Conservation (phyloP, 2,113 vertebrate species). For the Cepphus grylle region DNA sequence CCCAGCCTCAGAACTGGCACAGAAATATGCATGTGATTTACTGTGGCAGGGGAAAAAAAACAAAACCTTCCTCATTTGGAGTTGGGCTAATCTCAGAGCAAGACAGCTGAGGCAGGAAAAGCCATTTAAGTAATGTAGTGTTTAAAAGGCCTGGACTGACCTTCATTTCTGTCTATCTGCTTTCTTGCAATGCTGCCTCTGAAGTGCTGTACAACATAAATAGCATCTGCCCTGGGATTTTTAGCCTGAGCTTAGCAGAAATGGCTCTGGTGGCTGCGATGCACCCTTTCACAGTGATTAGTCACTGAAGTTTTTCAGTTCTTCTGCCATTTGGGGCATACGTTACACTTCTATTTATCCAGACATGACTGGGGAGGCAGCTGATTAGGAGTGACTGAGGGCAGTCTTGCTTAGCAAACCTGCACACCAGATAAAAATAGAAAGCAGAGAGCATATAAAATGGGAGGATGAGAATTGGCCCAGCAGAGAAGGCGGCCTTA, state of each 20-base stretch:
- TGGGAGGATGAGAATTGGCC: neutral
- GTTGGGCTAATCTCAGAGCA: conserved; percentile 48
- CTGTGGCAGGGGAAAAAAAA: neutral
- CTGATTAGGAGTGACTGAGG: conserved; percentile 17
- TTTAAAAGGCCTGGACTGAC: conserved; percentile 56
- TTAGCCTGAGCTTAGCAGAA: conserved; percentile 57
- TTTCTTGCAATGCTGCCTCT: conserved; percentile 34
- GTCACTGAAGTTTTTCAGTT: conserved; percentile 24
- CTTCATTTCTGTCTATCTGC: conserved; percentile 55
- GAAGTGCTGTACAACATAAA: conserved; percentile 40
- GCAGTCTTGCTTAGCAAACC: conserved; percentile 14
- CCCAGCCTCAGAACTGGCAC: neutral
- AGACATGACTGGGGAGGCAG: neutral
- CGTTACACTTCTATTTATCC: conserved; percentile 20
- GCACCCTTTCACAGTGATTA: neutral
- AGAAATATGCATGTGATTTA: conserved; percentile 19
- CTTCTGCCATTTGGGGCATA: conserved; percentile 12
- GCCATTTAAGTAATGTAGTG: conserved; percentile 55
- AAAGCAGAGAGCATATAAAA: neutral
- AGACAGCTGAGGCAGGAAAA: conserved; percentile 65
- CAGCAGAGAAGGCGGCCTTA: neutral
- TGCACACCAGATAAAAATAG: neutral
- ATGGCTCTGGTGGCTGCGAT: conserved; percentile 8
- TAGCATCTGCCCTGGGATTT: conserved; percentile 52
- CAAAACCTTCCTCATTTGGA: neutral